Conservation (phyloP, 2,797 vertebrate species). For the Prionace glauca region DNA sequence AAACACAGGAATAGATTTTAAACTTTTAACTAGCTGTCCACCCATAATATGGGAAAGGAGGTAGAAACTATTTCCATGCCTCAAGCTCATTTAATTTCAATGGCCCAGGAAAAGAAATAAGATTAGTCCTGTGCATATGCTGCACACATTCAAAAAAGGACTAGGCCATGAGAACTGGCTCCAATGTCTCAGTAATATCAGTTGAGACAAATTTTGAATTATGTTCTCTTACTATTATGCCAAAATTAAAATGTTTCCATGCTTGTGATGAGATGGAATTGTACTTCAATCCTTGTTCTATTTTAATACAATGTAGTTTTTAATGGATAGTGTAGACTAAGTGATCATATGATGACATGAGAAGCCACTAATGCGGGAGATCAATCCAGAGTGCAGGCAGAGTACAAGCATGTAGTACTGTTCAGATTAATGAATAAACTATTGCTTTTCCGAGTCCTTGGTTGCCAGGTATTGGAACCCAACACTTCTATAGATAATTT, state of each 20-base stretch:
- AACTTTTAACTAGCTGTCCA: not conserved
- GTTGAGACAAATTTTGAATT: not conserved
- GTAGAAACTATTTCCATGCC: not conserved
- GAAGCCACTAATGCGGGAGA: no score
- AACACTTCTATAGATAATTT: not conserved
- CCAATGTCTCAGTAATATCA: not conserved
- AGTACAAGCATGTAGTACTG: no score
- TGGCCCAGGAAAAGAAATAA: not conserved
- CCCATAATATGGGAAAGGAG: not conserved
- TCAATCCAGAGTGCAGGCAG: no score
- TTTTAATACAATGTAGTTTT: not conserved
- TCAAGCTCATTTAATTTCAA: not conserved
- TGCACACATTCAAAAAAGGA: not conserved
- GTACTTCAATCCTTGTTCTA: not conserved
- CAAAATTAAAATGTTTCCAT: not conserved
- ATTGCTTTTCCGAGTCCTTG: no score
- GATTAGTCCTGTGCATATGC: not conserved
- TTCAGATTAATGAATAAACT: no score
- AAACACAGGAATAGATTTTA: not conserved
- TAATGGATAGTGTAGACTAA: not conserved
- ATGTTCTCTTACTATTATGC: not conserved
- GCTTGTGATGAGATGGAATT: not conserved
- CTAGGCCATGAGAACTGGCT: not conserved
- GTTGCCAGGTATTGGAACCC: no score
- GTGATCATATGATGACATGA: no score